phyloP scores from a whole-genome alignment of 1,140 invertebrate species.

The Brachionus sp. region DNA sequence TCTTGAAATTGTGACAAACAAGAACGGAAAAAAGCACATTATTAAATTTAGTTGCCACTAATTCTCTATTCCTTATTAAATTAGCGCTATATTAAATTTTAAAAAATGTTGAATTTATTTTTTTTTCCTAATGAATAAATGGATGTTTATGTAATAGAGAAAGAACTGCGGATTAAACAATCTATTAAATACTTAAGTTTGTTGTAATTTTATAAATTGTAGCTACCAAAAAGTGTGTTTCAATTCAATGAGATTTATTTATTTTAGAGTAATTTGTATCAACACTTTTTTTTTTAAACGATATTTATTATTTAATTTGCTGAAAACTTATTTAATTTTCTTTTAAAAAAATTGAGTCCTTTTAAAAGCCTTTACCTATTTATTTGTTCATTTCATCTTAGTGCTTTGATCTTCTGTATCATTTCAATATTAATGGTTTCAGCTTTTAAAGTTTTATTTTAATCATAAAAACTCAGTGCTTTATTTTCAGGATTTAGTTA shows the following conservation, averaged over 20 bases:
- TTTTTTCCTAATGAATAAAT: not conserved
- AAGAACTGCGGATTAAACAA: not conserved
- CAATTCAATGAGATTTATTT: not conserved
- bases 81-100: not conserved
- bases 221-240: not conserved
- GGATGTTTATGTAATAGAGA: not conserved
- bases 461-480: no score
- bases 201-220: not conserved
- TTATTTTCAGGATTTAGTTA: no score
- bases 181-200: not conserved
- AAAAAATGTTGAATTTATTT: constrained; percentile 1
- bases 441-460: not conserved
- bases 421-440: not conserved
- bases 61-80: not conserved
- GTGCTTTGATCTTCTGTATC: not conserved
- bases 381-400: not conserved
- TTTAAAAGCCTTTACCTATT: not conserved
- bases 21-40: not conserved
- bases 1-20: not conserved
- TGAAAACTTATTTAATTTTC: not conserved
- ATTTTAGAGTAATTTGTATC: not conserved
- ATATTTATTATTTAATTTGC: constrained; percentile 1
- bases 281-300: not conserved
- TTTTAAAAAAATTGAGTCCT: not conserved
- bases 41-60: not conserved